Evolutionary conservation across 2,888 invertebrate genomes (phyloP).

Genomic region (Chymomyza amoena): DNA sequence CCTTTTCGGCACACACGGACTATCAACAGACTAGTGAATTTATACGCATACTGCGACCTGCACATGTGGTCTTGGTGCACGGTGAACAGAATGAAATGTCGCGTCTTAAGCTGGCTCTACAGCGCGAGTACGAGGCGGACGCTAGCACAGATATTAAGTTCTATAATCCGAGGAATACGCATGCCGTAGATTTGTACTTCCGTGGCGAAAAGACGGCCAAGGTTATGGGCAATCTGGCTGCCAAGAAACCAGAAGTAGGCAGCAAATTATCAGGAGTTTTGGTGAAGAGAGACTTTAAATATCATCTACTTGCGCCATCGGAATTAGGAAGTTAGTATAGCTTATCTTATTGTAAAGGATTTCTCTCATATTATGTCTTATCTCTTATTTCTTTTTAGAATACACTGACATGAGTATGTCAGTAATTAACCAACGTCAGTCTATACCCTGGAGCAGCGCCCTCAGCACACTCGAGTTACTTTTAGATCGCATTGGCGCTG

Average conservation of each 20-base stretch:
- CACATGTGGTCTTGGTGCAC: slow-evolving; percentile 96
- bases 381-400: slow-evolving; percentile 75
- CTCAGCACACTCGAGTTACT: slow-evolving; percentile 88
- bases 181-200: slow-evolving; percentile 94
- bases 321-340: slow-evolving; percentile 87
- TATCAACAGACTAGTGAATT: slow-evolving; percentile 91
- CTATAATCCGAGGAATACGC: slow-evolving; percentile 97
- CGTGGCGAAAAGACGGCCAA: slow-evolving; percentile 99
- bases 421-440: slow-evolving; percentile 94
- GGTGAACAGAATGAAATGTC: slow-evolving; percentile 99
- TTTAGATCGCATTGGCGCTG: too few relatives aligned
- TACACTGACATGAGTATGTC: slow-evolving; percentile 99
- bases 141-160: slow-evolving; percentile 89
- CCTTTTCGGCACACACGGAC: slow-evolving; percentile 97
- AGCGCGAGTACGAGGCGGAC: slow-evolving; percentile 86
- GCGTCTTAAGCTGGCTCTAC: slow-evolving; percentile 94
- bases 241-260: slow-evolving; percentile 88
- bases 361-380: not conserved
- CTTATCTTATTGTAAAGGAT: too few relatives aligned
- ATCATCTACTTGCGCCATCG: slow-evolving; percentile 93
- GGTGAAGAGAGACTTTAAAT: slow-evolving; percentile 98
- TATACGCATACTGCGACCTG: slow-evolving; percentile 94
- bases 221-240: slow-evolving; percentile 95
- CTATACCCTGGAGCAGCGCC: slow-evolving; percentile 87
- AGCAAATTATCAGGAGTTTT: slow-evolving; percentile 93